These are phyloP conservation scores for Sepioteuthis lessoniana DNA, from an alignment of 2,888 invertebrate species.

Conservation along the genomic window DNA sequence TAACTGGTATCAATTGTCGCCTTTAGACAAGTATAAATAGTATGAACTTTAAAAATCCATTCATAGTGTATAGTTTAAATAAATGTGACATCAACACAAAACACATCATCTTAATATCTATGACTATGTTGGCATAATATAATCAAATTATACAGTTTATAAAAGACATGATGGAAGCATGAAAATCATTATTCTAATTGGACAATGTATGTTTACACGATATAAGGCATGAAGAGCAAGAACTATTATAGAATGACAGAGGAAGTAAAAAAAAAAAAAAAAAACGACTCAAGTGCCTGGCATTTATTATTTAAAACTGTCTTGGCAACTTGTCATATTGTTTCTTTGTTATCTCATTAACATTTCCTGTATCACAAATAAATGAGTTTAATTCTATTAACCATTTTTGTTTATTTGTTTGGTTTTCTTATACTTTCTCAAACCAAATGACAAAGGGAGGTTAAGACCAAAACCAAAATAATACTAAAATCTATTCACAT, in stretches of 20 bases:
- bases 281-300: not conserved
- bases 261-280: not conserved
- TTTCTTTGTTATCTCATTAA: slow-evolving; percentile 41
- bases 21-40: too few relatives aligned
- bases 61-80: too few relatives aligned
- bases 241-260: not conserved
- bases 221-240: not conserved
- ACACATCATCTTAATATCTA: too few relatives aligned
- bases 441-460: not conserved
- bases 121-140: too few relatives aligned
- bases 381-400: slow-evolving; percentile 4
- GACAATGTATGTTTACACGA: not conserved
- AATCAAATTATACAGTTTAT: too few relatives aligned
- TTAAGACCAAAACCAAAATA: not conserved
- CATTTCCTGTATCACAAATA: slow-evolving; percentile 50
- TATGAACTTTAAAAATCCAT: too few relatives aligned
- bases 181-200: too few relatives aligned
- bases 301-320: slow-evolving; percentile 36
- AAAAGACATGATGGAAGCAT: too few relatives aligned
- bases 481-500: not conserved
- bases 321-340: not conserved
- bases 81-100: too few relatives aligned
- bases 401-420: not conserved
- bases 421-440: not conserved
- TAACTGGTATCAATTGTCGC: too few relatives aligned